These are phyloP conservation scores for Kobus ellipsiprymnus DNA, from an alignment of 2,113 vertebrate genomes.

Conservation along the genomic window DNA sequence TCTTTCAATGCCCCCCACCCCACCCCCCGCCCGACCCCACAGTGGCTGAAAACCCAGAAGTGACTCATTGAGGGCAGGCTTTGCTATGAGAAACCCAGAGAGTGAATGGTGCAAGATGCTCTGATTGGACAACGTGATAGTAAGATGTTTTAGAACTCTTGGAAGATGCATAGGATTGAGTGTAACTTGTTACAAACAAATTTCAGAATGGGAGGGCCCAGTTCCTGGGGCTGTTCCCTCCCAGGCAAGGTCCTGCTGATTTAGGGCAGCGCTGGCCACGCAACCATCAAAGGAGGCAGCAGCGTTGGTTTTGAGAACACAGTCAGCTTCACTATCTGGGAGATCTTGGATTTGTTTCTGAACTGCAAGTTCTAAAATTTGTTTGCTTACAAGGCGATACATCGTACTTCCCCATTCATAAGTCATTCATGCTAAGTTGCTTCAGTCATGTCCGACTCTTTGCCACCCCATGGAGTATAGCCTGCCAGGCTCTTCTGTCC, in stretches of 20 bases:
- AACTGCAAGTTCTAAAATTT: neutral
- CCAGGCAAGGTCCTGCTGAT: neutral
- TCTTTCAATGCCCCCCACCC: neutral
- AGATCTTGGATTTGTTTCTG: neutral
- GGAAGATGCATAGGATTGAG: neutral
- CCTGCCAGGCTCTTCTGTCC: neutral
- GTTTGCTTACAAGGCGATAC: neutral
- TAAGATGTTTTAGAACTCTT: neutral
- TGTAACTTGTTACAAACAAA: neutral
- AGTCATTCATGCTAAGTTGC: neutral
- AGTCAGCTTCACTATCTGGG: neutral
- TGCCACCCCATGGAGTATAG: neutral
- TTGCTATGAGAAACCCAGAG: neutral
- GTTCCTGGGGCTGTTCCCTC: neutral
- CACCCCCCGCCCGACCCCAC: accelerated
- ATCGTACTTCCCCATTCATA: neutral
- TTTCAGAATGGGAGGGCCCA: neutral
- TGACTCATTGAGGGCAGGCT: neutral
- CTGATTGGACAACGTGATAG: neutral
- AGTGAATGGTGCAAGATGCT: neutral
- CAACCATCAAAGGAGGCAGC: neutral
- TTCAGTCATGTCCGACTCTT: neutral
- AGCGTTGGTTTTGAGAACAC: neutral
- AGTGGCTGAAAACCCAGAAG: neutral
- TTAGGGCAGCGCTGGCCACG: neutral